phyloP scores from a whole-genome alignment of 2,888 invertebrate genomes.

The Neoaliturus tenellus region DNA sequence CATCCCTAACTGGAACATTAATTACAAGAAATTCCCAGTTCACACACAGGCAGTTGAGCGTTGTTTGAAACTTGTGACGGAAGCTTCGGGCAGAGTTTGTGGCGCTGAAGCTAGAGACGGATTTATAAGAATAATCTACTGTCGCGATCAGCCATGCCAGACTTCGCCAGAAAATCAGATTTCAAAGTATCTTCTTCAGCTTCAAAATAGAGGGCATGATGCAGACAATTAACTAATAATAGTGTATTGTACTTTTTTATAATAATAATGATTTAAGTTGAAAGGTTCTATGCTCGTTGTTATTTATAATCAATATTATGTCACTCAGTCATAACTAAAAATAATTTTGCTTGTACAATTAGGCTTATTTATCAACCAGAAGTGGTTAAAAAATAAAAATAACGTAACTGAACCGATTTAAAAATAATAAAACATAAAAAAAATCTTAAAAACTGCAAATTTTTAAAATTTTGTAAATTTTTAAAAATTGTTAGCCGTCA shows the following conservation, averaged over 20 bases:
- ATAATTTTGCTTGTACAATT: neutral
- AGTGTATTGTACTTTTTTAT: neutral
- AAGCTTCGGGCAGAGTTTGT: slow-evolving; percentile 43
- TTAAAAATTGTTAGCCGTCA: neutral
- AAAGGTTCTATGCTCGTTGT: neutral
- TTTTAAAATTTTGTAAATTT: no score
- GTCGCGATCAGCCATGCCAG: slow-evolving; percentile 56
- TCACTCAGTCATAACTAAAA: neutral
- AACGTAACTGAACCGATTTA: no score
- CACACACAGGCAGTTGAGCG: slow-evolving; percentile 54
- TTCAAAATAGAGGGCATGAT: neutral
- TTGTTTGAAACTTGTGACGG: slow-evolving; percentile 55
- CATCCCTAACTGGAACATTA: slow-evolving; percentile 2
- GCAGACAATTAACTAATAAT: neutral
- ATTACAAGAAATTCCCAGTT: neutral
- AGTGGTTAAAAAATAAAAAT: no score
- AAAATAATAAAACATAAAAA: no score
- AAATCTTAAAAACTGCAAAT: no score
- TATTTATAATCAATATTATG: neutral
- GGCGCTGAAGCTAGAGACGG: slow-evolving; percentile 54
- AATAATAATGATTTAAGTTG: neutral
- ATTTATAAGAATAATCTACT: slow-evolving; percentile 57
- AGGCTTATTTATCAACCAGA: no score
- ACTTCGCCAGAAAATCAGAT: slow-evolving; percentile 51
- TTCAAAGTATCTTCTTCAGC: slow-evolving; percentile 13